These are phyloP conservation scores for Jacana jacana DNA, from an alignment of 2,113 vertebrate genomes.

Conservation along the genomic window DNA sequence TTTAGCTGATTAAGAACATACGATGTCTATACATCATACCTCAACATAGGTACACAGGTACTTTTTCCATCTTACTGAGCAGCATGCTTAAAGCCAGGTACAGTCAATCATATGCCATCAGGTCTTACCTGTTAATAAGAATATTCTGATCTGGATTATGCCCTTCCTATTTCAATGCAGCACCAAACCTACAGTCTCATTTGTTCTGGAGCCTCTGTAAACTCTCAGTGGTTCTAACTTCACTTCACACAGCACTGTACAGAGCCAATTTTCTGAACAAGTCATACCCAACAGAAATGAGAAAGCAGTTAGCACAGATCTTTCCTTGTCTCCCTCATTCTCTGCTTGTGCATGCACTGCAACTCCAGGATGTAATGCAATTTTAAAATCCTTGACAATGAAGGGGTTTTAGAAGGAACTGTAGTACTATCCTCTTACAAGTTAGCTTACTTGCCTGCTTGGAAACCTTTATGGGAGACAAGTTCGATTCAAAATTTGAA, in stretches of 20 bases:
- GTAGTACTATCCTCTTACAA: neutral
- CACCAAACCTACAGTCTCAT: neutral
- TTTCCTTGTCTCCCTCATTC: neutral
- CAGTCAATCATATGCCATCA: neutral
- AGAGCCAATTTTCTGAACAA: neutral
- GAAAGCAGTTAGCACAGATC: neutral
- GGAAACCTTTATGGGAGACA: neutral
- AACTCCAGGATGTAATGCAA: neutral
- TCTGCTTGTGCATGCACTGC: neutral
- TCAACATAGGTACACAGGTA: neutral
- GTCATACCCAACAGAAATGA: neutral
- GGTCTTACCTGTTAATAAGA: neutral
- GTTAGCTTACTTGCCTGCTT: neutral
- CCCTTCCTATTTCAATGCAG: neutral
- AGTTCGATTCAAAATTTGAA: neutral
- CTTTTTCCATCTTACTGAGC: neutral
- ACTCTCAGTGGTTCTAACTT: neutral
- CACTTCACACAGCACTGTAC: neutral
- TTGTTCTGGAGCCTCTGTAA: neutral
- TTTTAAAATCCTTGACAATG: neutral
- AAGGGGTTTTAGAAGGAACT: neutral
- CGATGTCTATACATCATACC: too few relatives aligned
- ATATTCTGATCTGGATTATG: neutral
- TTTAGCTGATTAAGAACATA: neutral
- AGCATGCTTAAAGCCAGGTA: neutral